Percentiles rank a stretch among this genome's conserved stretches.
These are phyloP conservation scores for Hippocampus guttulatus DNA, from an alignment of 2,113 vertebrate species.

Conservation along the genomic window DNA sequence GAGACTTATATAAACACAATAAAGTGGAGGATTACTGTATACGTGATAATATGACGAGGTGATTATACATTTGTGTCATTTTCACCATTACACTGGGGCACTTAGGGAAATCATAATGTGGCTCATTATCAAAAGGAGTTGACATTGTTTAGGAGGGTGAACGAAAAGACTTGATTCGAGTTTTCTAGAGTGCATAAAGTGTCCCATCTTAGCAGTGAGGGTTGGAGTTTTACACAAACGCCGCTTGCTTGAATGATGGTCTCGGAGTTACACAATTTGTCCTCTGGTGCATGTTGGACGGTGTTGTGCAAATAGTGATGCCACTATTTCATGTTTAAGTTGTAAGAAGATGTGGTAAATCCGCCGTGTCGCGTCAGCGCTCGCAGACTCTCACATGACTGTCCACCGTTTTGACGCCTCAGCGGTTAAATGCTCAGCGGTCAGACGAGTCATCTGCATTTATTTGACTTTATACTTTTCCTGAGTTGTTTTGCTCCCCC, in stretches of 20 bases:
- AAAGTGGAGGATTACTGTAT: too few species aligned
- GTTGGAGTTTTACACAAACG: not conserved
- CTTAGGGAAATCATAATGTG: too few species aligned
- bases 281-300: not conserved
- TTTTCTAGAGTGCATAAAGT: not conserved
- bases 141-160: too few species aligned
- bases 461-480: constrained; percentile 22
- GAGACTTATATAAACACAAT: too few species aligned
- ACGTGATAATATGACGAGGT: too few species aligned
- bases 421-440: constrained; percentile 28
- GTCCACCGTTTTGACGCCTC: constrained; percentile 44
- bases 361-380: not conserved
- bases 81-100: too few species aligned
- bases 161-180: too few species aligned
- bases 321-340: not conserved
- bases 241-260: not conserved
- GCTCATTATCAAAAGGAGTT: too few species aligned
- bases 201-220: not conserved
- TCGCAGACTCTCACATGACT: constrained; percentile 27
- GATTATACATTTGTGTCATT: too few species aligned
- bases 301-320: not conserved
- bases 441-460: constrained; percentile 41
- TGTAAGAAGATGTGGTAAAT: not conserved
- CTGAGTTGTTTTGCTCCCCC: constrained; percentile 9
- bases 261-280: not conserved